Evolutionary conservation across 1,140 invertebrate species (phyloP).

Genomic region (Idris sp.): DNA sequence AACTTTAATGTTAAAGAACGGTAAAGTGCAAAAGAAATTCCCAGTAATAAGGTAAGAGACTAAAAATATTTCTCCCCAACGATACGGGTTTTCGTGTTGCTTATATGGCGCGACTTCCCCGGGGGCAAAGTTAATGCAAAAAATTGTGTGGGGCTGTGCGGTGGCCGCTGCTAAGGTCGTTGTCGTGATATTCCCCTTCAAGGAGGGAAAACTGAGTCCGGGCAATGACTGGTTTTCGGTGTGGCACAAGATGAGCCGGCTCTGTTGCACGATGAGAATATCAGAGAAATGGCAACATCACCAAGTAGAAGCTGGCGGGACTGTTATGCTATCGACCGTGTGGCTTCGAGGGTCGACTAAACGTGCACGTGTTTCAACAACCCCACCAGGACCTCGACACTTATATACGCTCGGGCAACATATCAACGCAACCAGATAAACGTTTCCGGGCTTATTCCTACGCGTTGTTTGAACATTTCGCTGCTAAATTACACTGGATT

Average conservation of each 20-base stretch:
- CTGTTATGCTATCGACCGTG: slow-evolving; percentile 71
- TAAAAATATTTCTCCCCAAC: too few species aligned
- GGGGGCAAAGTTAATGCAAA: too few species aligned
- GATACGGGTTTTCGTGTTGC: too few species aligned
- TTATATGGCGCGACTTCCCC: too few species aligned
- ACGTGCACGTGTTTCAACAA: slow-evolving; percentile 52
- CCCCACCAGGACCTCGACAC: slow-evolving; percentile 38
- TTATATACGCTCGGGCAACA: slow-evolving; percentile 28
- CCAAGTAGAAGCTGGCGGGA: slow-evolving; percentile 64
- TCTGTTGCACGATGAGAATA: slow-evolving; percentile 48
- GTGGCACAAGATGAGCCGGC: slow-evolving; percentile 32
- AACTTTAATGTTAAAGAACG: too few species aligned
- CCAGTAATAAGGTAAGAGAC: too few species aligned
- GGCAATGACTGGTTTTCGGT: slow-evolving; percentile 19
- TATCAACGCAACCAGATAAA: slow-evolving; percentile 43
- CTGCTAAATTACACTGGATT: slow-evolving; percentile 24
- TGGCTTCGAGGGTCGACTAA: slow-evolving; percentile 55
- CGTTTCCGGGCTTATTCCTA: slow-evolving; percentile 33
- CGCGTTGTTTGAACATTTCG: slow-evolving; percentile 3
- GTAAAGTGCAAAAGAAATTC: too few species aligned
- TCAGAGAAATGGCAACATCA: slow-evolving; percentile 69
- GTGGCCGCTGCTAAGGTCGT: too few species aligned
- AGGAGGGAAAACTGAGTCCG: too few species aligned
- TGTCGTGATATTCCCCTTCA: too few species aligned
- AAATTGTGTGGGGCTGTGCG: too few species aligned